Conservation (phyloP, 1,140 invertebrate species). For the Drosophila pallidifrons region DNA sequence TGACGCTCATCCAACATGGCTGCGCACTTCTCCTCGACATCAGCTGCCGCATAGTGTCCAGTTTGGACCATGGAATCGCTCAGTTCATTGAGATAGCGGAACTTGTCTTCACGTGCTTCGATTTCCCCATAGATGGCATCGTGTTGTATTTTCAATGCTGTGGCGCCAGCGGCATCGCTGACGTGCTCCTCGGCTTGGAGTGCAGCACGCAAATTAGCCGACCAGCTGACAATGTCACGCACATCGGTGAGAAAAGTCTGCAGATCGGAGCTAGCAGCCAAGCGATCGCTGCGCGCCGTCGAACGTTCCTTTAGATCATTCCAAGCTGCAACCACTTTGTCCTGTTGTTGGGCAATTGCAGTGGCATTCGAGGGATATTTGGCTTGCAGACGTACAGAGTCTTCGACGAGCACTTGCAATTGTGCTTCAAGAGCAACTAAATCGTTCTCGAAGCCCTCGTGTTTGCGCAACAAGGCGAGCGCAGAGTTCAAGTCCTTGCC, state of each 20-base stretch:
- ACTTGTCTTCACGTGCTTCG: slow-evolving; percentile 95
- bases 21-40: slow-evolving; percentile 92
- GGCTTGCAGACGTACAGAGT: slow-evolving; percentile 93
- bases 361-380: slow-evolving; percentile 97
- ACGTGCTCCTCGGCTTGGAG: slow-evolving; percentile 94
- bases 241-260: slow-evolving; percentile 94
- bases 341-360: slow-evolving; percentile 94
- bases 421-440: slow-evolving; percentile 97
- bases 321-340: slow-evolving; percentile 95
- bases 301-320: slow-evolving; percentile 93
- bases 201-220: slow-evolving; percentile 90
- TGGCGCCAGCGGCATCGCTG: slow-evolving; percentile 94
- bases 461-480: slow-evolving; percentile 92
- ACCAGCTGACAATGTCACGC: slow-evolving; percentile 96
- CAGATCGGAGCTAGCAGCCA: slow-evolving; percentile 95
- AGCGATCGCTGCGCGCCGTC: slow-evolving; percentile 90
- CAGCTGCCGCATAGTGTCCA: slow-evolving; percentile 92
- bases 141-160: slow-evolving; percentile 95
- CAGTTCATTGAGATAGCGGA: slow-evolving; percentile 91
- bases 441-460: slow-evolving; percentile 98
- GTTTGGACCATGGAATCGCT: slow-evolving; percentile 94
- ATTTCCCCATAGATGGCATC: slow-evolving; percentile 97
- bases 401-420: slow-evolving; percentile 95
- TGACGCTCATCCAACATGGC: slow-evolving; percentile 92
- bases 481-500: slow-evolving; percentile 96